phyloP scores from a whole-genome alignment of 2,113 vertebrate species.

The Theristicus caerulescens region DNA sequence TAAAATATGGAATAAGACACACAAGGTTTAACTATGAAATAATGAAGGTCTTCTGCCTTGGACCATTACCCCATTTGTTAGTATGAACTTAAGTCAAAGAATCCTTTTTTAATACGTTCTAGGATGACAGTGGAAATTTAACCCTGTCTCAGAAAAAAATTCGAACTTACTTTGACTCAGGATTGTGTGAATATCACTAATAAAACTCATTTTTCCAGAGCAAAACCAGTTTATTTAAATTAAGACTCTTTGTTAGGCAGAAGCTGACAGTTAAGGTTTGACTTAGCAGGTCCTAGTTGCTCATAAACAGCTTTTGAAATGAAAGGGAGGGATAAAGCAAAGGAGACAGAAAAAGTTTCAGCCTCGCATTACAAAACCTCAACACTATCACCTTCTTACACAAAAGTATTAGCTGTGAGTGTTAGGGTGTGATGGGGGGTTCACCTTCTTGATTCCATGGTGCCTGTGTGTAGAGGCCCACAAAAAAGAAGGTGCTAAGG shows the following conservation, averaged over 20 bases:
- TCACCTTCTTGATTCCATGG: background rate
- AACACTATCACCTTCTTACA: background rate
- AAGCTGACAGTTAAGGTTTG: background rate
- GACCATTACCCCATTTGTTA: background rate
- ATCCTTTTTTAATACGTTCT: background rate
- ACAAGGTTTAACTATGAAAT: background rate
- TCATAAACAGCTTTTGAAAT: conserved; percentile 5
- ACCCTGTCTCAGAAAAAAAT: background rate
- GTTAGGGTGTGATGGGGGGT: background rate
- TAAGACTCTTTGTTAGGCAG: background rate
- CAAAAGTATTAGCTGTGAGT: background rate
- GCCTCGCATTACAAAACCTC: background rate
- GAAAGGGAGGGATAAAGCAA: background rate
- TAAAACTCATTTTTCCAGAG: background rate
- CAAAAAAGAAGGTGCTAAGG: background rate
- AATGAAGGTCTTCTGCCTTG: background rate
- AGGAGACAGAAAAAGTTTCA: background rate
- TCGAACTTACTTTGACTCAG: background rate
- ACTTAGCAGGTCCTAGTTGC: background rate
- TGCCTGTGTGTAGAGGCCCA: background rate
- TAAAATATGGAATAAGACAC: background rate
- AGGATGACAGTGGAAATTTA: background rate
- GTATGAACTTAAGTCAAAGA: background rate
- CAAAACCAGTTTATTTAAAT: background rate
- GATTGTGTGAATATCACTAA: background rate